Evolutionary conservation across 2,113 vertebrate species (phyloP).

Genomic region (Spilogale gracilis): DNA sequence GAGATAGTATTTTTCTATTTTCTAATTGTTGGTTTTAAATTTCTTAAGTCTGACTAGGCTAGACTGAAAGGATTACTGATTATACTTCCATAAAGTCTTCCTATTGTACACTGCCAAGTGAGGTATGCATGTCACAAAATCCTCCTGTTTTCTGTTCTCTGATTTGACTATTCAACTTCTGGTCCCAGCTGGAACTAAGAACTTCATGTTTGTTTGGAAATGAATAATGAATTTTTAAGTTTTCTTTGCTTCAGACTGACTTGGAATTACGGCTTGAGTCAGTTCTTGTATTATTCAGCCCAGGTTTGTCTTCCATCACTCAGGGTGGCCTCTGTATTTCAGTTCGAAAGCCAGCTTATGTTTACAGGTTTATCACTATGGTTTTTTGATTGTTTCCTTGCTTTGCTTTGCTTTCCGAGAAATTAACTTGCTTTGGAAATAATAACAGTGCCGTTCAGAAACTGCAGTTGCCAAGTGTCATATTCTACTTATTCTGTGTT

Average conservation of each 20-base stretch:
- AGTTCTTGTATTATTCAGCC: background rate
- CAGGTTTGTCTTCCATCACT: background rate
- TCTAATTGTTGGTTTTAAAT: background rate
- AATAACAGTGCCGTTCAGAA: background rate
- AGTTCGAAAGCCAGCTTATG: background rate
- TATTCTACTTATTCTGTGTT: background rate
- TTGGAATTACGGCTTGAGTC: background rate
- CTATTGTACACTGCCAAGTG: background rate
- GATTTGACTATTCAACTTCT: background rate
- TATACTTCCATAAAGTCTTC: background rate
- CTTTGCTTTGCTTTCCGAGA: slow-evolving; percentile 29
- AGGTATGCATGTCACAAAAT: background rate
- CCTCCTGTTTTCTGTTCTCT: background rate
- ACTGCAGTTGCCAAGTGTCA: background rate
- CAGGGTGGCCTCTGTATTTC: background rate
- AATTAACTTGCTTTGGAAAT: slow-evolving; percentile 43
- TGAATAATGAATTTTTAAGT: slow-evolving; percentile 19
- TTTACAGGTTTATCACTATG: background rate
- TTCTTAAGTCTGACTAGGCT: background rate
- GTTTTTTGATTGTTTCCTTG: background rate
- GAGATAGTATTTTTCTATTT: background rate
- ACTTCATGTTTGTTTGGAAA: slow-evolving; percentile 32
- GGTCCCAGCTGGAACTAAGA: slow-evolving; percentile 57
- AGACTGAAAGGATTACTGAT: background rate
- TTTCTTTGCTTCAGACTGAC: background rate